Base-by-base conservation (phyloP, 2,797 vertebrate species). In the Etheostoma perlongum region DNA sequence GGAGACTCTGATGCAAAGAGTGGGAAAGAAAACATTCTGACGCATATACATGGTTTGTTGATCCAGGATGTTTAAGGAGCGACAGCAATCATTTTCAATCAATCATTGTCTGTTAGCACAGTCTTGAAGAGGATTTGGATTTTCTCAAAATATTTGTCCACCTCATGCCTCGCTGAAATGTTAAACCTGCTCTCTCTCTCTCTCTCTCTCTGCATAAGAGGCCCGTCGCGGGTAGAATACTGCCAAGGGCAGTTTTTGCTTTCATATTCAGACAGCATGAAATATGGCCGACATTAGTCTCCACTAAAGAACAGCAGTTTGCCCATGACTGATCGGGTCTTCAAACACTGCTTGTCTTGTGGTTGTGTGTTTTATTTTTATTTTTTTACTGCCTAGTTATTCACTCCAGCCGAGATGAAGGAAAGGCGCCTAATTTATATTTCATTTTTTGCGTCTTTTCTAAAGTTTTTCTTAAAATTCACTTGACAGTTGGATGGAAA, bases 191-290 rank as follows among this genome's bases (percentile, higher is more conserved):
- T 62, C 48, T 40, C 44, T 59, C 36, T 40, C 36, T 40, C 36
- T 40, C 36, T 11, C 36, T 36, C 36, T 33, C 33, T 33, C 33
- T 33, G 42, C 33, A 67, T 8, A 44, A 59, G 53, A 76, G 52
- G 80, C n/a, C 63, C 0, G 23, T 66, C 10, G 18, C 15, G 13
- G 66, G 51, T 55, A 49, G 59, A 63, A 71, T 48, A 51, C 60
- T 0, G 57, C 84, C 76, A 16, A 60, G 60, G 70, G 83, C 74
- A 82, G 27, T 69, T 79, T 49, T 71, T 78, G 76, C 85, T 84
- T 87, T 85, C 64, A 83, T 54, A 84, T 76, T 82, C 78, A 84
- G 76, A 84, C 72, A 79, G 83, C 83, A 70, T 84, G 77, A 87
- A 84, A 84, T 72, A 87, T 78, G 69, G 64, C 69, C 47, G 55